Evolutionary conservation across 2,888 invertebrate genomes (phyloP).

Genomic region (Nemotelus pantherinus): DNA sequence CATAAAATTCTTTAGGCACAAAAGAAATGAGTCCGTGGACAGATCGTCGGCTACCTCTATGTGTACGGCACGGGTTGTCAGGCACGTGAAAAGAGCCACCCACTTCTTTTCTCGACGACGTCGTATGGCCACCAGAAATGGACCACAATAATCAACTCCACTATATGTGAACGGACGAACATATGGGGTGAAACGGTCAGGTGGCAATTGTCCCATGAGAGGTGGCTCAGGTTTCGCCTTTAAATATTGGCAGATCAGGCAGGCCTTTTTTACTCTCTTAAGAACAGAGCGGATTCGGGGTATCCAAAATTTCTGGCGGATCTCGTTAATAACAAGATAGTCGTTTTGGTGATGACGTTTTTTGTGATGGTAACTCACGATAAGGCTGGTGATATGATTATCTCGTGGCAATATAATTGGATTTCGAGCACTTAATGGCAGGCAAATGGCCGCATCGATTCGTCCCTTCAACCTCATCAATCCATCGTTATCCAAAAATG

Average conservation of each 20-base stretch:
- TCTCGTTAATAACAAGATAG: constrained; percentile 26
- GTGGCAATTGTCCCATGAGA: constrained; percentile 40
- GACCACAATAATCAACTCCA: constrained; percentile 29
- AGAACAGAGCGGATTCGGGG: constrained; percentile 37
- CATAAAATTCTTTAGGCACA: not conserved
- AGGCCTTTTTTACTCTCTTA: constrained; percentile 20
- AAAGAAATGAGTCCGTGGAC: constrained; percentile 29
- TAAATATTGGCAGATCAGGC: not conserved
- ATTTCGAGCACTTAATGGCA: not conserved
- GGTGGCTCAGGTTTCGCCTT: constrained; percentile 19
- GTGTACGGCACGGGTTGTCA: constrained; percentile 47
- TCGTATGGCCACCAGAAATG: constrained; percentile 39
- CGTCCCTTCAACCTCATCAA: constrained; percentile 5
- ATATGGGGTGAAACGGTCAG: constrained; percentile 49
- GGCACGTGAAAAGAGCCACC: constrained; percentile 10
- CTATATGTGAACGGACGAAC: constrained; percentile 51
- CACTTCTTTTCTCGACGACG: not conserved
- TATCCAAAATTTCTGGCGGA: constrained; percentile 38
- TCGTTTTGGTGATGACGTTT: not conserved
- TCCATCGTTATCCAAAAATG: not conserved
- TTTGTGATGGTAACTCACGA: not conserved
- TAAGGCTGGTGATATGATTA: not conserved
- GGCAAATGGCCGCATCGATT: constrained; percentile 24
- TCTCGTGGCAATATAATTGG: not conserved
- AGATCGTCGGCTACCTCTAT: constrained; percentile 49